Evolutionary conservation across 1,140 invertebrate species (phyloP).

Genomic region (Diabrotica virgifera): DNA sequence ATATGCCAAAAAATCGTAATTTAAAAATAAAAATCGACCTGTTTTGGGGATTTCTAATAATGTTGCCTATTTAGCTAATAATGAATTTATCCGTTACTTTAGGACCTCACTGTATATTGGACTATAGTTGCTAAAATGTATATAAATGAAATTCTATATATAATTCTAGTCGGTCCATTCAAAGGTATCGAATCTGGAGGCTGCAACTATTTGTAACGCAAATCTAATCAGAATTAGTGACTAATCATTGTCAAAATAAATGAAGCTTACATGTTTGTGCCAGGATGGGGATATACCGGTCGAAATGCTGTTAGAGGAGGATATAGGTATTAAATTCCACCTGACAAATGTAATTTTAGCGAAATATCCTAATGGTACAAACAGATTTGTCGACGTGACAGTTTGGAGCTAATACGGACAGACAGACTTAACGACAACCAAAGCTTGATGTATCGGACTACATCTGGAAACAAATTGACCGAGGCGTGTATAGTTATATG

Average conservation of each 20-base stretch:
- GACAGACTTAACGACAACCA: constrained; percentile 44
- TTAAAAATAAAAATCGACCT: too few species aligned
- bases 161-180: too few species aligned
- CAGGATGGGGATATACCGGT: not conserved
- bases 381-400: constrained; percentile 44
- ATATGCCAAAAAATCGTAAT: too few species aligned
- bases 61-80: too few species aligned
- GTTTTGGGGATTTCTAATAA: too few species aligned
- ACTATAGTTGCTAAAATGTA: too few species aligned
- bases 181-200: too few species aligned
- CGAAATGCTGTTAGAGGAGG: not conserved
- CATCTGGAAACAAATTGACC: constrained; percentile 39
- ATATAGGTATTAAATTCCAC: constrained; percentile 45
- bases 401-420: constrained; percentile 34
- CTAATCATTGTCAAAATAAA: constrained; percentile 1
- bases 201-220: too few species aligned
- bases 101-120: too few species aligned
- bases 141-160: too few species aligned
- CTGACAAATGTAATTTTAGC: constrained; percentile 45
- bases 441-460: constrained; percentile 43
- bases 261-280: not conserved
- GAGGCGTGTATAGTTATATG: constrained; percentile 18
- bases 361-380: constrained; percentile 47
- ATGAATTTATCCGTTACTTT: too few species aligned
- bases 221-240: constrained; percentile 2